phyloP scores from a whole-genome alignment of 2,888 invertebrate species.

The Lasiommata megera region DNA sequence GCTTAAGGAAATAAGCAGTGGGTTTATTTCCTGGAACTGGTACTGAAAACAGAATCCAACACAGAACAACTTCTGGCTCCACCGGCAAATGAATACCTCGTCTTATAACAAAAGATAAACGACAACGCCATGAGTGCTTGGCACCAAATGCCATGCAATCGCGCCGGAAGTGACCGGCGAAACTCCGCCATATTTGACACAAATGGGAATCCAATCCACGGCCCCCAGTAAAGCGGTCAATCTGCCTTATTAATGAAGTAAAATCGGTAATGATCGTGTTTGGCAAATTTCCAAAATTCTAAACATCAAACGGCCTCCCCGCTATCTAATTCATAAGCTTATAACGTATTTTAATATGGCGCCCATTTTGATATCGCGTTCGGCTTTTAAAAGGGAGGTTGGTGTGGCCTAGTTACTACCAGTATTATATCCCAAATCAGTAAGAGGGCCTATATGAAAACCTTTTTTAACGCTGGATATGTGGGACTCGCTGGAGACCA shows the following conservation, averaged over 20 bases:
- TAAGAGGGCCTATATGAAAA: no score
- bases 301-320: conserved; percentile 18
- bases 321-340: conserved; percentile 16
- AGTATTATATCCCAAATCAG: no score
- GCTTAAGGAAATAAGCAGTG: no score
- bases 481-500: no score
- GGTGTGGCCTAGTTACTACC: neutral
- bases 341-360: conserved; percentile 11
- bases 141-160: neutral
- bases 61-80: no score
- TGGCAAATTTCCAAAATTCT: conserved; percentile 25
- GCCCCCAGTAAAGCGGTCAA: conserved; percentile 5
- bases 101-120: no score
- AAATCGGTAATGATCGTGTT: conserved; percentile 23
- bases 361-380: conserved; percentile 1
- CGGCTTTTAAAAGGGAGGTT: neutral
- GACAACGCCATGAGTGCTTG: no score
- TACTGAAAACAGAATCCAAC: no score
- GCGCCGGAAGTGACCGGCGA: neutral
- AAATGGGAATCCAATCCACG: conserved; percentile 11
- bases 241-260: conserved; percentile 23
- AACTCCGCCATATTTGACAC: conserved; percentile 6
- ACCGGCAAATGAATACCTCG: no score
- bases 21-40: no score
- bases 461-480: no score